A percentile compares a stretch with the other conserved stretches of the same genome.
These are phyloP conservation scores for Ameiurus melas DNA, from an alignment of 2,113 vertebrate genomes.

Conservation along the genomic window DNA sequence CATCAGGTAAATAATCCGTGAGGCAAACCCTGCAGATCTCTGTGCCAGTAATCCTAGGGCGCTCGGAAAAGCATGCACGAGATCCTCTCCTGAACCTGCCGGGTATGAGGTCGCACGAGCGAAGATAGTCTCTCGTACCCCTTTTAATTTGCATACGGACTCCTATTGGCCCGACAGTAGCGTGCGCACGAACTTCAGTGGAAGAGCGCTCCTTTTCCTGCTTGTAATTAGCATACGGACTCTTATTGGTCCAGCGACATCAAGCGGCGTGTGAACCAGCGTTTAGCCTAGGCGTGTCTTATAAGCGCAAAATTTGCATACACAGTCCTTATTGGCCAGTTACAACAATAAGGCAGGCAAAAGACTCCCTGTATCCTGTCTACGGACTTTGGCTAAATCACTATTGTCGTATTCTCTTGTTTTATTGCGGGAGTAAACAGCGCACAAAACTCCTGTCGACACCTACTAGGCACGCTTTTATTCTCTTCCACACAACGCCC, in stretches of 20 bases:
- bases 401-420: no score
- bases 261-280: background rate
- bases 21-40: background rate
- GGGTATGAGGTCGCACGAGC: background rate
- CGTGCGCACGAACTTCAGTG: background rate
- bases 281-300: background rate
- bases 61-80: background rate
- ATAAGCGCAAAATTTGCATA: background rate
- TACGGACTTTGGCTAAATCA: background rate
- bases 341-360: background rate
- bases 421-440: no score
- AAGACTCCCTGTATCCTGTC: background rate
- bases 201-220: background rate
- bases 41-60: slow-evolving; percentile 4
- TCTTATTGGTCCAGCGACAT: background rate
- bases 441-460: no score
- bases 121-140: background rate
- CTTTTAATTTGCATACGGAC: slow-evolving; percentile 63
- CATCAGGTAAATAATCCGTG: slow-evolving; percentile 56
- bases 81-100: background rate
- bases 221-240: background rate
- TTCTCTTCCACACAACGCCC: no score
- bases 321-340: background rate
- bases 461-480: no score
- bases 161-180: slow-evolving; percentile 45